These are phyloP conservation scores for Stegastes partitus DNA, from an alignment of 2,113 vertebrate species.

Conservation along the genomic window DNA sequence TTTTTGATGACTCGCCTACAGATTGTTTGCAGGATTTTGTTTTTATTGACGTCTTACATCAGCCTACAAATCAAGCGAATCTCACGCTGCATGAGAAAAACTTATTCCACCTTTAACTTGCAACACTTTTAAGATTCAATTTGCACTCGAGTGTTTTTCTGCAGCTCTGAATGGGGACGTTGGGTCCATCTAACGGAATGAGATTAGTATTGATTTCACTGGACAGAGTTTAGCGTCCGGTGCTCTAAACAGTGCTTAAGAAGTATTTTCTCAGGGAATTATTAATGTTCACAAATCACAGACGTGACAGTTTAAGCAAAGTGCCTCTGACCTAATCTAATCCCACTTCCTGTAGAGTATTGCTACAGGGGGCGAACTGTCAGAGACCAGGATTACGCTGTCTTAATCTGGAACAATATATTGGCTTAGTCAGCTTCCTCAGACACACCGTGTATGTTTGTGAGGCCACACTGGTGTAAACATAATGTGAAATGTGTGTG, in stretches of 20 bases:
- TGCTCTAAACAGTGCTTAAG: conserved; percentile 49
- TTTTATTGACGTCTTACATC: neutral
- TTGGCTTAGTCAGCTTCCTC: conserved; percentile 74
- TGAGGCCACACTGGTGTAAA: conserved; percentile 33
- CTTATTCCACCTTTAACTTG: conserved; percentile 1
- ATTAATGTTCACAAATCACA: conserved; percentile 60
- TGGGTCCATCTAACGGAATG: conserved; percentile 8
- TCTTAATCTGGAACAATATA: conserved; percentile 81
- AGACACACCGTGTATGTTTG: conserved; percentile 52
- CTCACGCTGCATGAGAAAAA: neutral
- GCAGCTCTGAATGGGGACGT: neutral
- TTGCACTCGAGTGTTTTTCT: neutral
- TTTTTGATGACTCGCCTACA: neutral
- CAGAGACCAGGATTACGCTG: conserved; percentile 72
- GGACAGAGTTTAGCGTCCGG: conserved; percentile 17
- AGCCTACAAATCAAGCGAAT: conserved; percentile 18
- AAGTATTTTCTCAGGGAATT: conserved; percentile 47
- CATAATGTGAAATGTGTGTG: conserved; percentile 26
- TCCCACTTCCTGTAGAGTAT: conserved; percentile 69
- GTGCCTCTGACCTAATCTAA: conserved; percentile 62
- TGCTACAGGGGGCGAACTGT: conserved; percentile 62
- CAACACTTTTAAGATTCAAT: neutral
- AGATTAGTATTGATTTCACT: conserved; percentile 60
- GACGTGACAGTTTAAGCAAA: conserved; percentile 47
- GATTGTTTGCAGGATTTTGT: neutral